These are phyloP conservation scores for Ormia ochracea DNA, from an alignment of 2,888 invertebrate species.

Conservation along the genomic window DNA sequence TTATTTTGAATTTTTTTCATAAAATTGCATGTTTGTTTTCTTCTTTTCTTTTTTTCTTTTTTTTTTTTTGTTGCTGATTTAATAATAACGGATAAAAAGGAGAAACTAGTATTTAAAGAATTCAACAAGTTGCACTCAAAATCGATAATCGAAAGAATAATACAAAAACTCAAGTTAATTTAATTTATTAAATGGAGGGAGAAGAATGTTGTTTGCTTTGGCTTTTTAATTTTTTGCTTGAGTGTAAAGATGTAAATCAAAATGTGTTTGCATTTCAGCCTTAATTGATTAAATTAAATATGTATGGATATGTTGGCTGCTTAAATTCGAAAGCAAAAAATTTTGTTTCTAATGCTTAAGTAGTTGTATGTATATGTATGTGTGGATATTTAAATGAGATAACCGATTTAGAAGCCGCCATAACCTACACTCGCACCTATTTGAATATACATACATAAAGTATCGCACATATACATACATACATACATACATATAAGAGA, in stretches of 20 bases:
- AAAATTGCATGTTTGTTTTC: background rate
- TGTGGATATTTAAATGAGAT: background rate
- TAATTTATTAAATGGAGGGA: constrained; percentile 14
- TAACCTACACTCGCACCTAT: constrained; percentile 55
- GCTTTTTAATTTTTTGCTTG: background rate
- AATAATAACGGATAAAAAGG: background rate
- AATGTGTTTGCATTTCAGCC: background rate
- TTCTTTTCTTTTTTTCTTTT: background rate
- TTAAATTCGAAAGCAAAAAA: background rate
- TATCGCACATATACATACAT: too few relatives aligned
- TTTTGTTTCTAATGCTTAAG: too few relatives aligned
- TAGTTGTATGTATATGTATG: background rate
- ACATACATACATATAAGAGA: background rate
- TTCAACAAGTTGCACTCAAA: constrained; percentile 20
- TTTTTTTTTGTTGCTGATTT: constrained; percentile 14
- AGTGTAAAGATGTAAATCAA: constrained; percentile 30
- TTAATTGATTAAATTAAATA: background rate
- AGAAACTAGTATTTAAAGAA: constrained; percentile 33
- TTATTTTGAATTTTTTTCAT: constrained; percentile 53
- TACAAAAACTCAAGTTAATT: background rate
- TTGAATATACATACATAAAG: constrained; percentile 5
- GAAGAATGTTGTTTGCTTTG: background rate
- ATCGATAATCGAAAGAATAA: constrained; percentile 37
- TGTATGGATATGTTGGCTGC: too few relatives aligned
- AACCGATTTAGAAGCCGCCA: constrained; percentile 49